Conservation (phyloP, 2,888 invertebrate species). For the Anorthoa munda region DNA sequence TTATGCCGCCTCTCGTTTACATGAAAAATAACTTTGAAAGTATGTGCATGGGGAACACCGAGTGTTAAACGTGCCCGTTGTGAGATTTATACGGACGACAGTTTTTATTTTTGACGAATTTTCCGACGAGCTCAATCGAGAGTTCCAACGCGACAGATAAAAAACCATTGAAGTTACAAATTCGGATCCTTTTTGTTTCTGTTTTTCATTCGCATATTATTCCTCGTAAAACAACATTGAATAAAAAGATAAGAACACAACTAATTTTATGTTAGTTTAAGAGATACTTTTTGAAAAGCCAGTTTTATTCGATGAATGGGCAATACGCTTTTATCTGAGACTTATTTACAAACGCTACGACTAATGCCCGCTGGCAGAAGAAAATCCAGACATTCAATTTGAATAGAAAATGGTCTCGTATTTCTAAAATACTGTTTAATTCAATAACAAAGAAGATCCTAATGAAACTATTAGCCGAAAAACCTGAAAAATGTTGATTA, state of each 20-base stretch:
- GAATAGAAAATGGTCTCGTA: slow-evolving; percentile 39
- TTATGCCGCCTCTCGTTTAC: slow-evolving; percentile 61
- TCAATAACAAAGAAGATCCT: slow-evolving; percentile 38
- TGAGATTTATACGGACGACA: slow-evolving; percentile 36
- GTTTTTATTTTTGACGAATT: too few relatives aligned
- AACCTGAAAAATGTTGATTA: slow-evolving; percentile 59
- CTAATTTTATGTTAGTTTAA: slow-evolving; percentile 2
- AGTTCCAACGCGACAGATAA: slow-evolving; percentile 4
- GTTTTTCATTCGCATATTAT: slow-evolving; percentile 8
- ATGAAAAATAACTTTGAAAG: slow-evolving; percentile 69
- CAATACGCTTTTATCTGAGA: slow-evolving; percentile 36
- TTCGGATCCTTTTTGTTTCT: too few relatives aligned
- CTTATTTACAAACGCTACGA: slow-evolving; percentile 17
- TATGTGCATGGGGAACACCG: slow-evolving; percentile 64
- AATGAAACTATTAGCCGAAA: slow-evolving; percentile 61
- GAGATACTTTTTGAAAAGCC: slow-evolving; percentile 24
- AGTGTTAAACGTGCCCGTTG: slow-evolving; percentile 44
- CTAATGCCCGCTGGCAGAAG: slow-evolving; percentile 32
- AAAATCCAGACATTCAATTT: slow-evolving; percentile 44
- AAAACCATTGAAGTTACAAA: slow-evolving; percentile 33
- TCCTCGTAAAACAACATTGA: slow-evolving; percentile 5
- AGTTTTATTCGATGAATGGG: slow-evolving; percentile 34
- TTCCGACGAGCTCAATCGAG: slow-evolving; percentile 17
- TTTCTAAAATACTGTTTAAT: slow-evolving; percentile 35
- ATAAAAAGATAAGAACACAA: neutral